Evolutionary conservation across 2,113 vertebrate genomes (phyloP).

Genomic region (Smithornis capensis): DNA sequence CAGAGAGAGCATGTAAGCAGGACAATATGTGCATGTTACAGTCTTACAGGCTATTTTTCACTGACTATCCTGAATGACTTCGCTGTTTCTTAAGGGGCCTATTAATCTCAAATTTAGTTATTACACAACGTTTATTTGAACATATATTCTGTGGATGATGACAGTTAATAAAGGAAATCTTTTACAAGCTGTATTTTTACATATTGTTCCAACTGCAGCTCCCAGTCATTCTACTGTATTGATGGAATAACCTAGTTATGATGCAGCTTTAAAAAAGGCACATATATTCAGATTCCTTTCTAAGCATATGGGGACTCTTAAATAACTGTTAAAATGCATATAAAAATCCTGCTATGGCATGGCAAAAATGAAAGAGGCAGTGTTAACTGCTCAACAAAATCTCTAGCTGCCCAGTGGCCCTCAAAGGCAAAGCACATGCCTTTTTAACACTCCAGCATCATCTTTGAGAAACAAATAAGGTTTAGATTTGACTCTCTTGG

Average conservation of each 20-base stretch:
- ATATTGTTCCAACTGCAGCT: conserved; percentile 79
- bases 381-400: conserved; percentile 60
- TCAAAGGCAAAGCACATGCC: conserved; percentile 17
- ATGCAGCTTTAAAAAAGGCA: conserved; percentile 63
- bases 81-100: conserved; percentile 84
- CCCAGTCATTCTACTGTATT: conserved; percentile 77
- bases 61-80: conserved; percentile 81
- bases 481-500: not conserved
- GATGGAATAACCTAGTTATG: conserved; percentile 79
- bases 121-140: conserved; percentile 96
- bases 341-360: conserved; percentile 57
- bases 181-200: conserved; percentile 91
- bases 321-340: conserved; percentile 82
- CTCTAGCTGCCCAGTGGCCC: conserved; percentile 35
- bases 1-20: conserved; percentile 82
- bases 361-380: conserved; percentile 57
- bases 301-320: conserved; percentile 77
- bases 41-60: conserved; percentile 91
- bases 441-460: conserved; percentile 18
- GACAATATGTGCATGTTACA: conserved; percentile 89
- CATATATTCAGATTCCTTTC: conserved; percentile 82
- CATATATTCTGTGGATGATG: conserved; percentile 93
- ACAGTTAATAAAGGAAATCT: conserved; percentile 95
- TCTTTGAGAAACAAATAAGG: not conserved
- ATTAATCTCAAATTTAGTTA: conserved; percentile 93